These are phyloP conservation scores for Diabrotica balteata DNA, from an alignment of 2,888 invertebrate genomes.

Conservation along the genomic window DNA sequence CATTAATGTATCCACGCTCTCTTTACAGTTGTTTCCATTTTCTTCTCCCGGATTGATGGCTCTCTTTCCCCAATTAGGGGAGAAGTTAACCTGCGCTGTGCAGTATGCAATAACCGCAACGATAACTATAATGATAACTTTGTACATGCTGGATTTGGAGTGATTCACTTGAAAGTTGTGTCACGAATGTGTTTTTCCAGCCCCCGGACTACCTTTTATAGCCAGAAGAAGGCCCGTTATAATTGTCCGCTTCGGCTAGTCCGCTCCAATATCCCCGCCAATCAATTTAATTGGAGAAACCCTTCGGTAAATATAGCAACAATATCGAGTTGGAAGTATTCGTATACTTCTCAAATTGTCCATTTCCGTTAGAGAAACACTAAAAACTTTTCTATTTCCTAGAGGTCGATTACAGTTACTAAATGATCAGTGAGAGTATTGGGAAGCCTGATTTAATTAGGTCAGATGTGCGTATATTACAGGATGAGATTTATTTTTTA, in stretches of 20 bases:
- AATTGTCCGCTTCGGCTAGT: conserved; percentile 26
- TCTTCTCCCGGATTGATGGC: conserved; percentile 43
- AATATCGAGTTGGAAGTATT: conserved; percentile 30
- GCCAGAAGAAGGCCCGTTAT: conserved; percentile 25
- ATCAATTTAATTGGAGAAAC: conserved; percentile 52
- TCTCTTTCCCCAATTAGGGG: conserved; percentile 58
- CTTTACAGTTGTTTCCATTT: conserved; percentile 60
- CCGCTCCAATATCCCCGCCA: conserved; percentile 40
- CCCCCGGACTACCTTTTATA: conserved; percentile 41
- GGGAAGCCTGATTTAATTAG: conserved; percentile 28
- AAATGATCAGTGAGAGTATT: conserved; percentile 17
- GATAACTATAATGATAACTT: conserved; percentile 38
- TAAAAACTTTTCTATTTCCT: conserved; percentile 39
- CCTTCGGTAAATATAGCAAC: conserved; percentile 48
- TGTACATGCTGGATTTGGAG: conserved; percentile 31
- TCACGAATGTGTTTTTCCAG: conserved; percentile 37
- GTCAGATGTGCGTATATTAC: not conserved
- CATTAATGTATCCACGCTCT: conserved; percentile 64
- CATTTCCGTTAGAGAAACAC: conserved; percentile 38
- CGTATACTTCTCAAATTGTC: conserved; percentile 37
- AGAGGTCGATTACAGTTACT: conserved; percentile 25
- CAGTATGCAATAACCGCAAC: conserved; percentile 48
- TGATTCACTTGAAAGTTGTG: conserved; percentile 31
- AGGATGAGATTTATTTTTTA: not conserved
- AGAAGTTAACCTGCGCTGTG: conserved; percentile 56